These are phyloP conservation scores for Lasioglossum figueresi DNA, from an alignment of 2,888 invertebrate species.

Conservation along the genomic window DNA sequence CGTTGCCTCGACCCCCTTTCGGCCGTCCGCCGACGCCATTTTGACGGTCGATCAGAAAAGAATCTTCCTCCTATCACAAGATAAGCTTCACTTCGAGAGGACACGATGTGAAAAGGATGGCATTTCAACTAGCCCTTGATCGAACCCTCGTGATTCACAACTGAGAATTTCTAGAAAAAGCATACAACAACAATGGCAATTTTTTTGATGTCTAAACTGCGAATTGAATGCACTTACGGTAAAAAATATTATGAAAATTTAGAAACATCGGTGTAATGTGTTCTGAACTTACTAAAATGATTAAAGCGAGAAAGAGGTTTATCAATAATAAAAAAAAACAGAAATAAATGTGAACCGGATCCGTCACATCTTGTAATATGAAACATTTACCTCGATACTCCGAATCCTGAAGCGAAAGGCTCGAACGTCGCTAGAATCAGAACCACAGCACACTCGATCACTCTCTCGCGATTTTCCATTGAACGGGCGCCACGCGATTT, in stretches of 20 bases:
- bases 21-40: conserved; percentile 13
- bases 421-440: not conserved
- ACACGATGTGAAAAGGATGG: not conserved
- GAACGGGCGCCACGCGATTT: not conserved
- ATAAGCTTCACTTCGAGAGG: not conserved
- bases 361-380: not conserved
- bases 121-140: not conserved
- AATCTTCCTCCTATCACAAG: not conserved
- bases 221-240: too few species aligned
- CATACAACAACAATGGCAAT: too few species aligned
- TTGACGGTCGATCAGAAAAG: not conserved
- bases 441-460: not conserved
- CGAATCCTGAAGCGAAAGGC: not conserved
- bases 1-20: conserved; percentile 27
- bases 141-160: not conserved
- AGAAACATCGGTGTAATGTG: not conserved
- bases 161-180: too few species aligned
- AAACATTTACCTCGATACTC: conserved; percentile 41
- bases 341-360: not conserved
- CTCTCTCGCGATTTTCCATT: conserved; percentile 24
- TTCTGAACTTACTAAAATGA: too few species aligned
- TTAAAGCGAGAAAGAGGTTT: too few species aligned
- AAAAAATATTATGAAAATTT: too few species aligned
- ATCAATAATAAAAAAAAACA: too few species aligned
- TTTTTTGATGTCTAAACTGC: not conserved